A percentile compares a stretch with the other conserved stretches of the same genome.
Conservation (phyloP, 2,888 invertebrate genomes). For the Drosophila macrospina region DNA sequence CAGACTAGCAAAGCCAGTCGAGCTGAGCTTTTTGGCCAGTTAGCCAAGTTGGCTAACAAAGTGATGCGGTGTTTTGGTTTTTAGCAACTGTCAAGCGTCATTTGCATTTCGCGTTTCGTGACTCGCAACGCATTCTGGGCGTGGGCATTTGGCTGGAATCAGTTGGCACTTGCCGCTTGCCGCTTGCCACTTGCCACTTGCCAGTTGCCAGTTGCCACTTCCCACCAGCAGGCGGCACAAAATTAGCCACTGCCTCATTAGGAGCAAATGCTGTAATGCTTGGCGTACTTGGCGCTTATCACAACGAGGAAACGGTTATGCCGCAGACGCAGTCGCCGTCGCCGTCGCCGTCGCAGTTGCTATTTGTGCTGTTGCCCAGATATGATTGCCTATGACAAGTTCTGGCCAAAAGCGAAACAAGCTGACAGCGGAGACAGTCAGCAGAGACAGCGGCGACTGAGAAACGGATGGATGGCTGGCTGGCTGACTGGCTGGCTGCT, state of each 20-base stretch:
- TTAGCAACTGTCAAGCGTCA: constrained; percentile 60
- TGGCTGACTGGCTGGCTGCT: constrained; percentile 6
- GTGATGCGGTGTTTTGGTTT: constrained; percentile 18
- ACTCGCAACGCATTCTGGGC: constrained; percentile 49
- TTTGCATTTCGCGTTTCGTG: constrained; percentile 80
- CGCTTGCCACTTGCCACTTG: constrained; percentile 45
- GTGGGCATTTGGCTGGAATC: constrained; percentile 54
- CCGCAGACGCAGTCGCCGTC: constrained; percentile 11
- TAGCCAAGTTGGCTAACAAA: constrained; percentile 9
- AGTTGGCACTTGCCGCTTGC: constrained; percentile 22
- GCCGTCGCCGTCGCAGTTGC: too few relatives aligned
- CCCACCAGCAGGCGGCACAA: constrained; percentile 44
- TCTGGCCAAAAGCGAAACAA: constrained; percentile 42
- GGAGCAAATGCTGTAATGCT: constrained; percentile 39
- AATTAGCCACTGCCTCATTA: constrained; percentile 75
- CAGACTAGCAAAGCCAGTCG: too few relatives aligned
- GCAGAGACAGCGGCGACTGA: not conserved
- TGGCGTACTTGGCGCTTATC: constrained; percentile 50
- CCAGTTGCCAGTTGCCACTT: constrained; percentile 40
- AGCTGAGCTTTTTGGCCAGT: not conserved
- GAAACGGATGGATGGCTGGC: constrained; percentile 6
- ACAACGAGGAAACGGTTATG: constrained; percentile 57
- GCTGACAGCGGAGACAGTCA: constrained; percentile 13
- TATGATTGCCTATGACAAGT: constrained; percentile 78
- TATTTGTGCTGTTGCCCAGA: constrained; percentile 32